Conservation (phyloP, 2,113 vertebrate genomes). For the Cheirogaleus medius region DNA sequence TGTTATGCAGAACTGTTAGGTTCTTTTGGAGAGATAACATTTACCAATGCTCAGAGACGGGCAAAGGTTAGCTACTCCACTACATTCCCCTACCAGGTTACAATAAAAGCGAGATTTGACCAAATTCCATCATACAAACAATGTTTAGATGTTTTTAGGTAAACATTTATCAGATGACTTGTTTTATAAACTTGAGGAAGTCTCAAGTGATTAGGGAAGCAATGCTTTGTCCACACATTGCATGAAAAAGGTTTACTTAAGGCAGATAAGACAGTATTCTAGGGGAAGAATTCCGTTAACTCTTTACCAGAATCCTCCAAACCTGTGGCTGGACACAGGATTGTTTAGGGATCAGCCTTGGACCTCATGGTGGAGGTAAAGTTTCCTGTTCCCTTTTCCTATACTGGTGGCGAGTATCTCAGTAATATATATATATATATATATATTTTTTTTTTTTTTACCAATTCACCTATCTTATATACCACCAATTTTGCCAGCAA, state of each 20-base stretch:
- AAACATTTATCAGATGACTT: neutral
- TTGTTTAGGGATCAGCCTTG: neutral
- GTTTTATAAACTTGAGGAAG: neutral
- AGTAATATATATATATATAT: neutral
- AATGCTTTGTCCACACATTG: neutral
- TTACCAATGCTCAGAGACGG: neutral
- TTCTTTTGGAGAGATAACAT: neutral
- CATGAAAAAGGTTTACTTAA: neutral
- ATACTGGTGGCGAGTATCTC: neutral
- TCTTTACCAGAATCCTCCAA: neutral
- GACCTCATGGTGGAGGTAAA: neutral
- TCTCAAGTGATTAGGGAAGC: neutral
- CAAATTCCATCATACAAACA: neutral
- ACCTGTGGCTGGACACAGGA: neutral
- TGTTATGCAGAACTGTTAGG: neutral
- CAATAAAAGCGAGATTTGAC: neutral
- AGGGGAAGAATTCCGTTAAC: neutral
- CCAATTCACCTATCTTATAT: neutral
- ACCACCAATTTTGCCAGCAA: neutral
- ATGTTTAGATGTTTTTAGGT: neutral
- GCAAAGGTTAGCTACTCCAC: neutral
- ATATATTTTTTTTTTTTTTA: neutral
- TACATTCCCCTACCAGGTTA: neutral
- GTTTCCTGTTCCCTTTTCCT: neutral
- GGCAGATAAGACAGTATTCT: neutral